These are phyloP conservation scores for Phaedon cochleariae DNA, from an alignment of 2,888 invertebrate species.

Conservation along the genomic window DNA sequence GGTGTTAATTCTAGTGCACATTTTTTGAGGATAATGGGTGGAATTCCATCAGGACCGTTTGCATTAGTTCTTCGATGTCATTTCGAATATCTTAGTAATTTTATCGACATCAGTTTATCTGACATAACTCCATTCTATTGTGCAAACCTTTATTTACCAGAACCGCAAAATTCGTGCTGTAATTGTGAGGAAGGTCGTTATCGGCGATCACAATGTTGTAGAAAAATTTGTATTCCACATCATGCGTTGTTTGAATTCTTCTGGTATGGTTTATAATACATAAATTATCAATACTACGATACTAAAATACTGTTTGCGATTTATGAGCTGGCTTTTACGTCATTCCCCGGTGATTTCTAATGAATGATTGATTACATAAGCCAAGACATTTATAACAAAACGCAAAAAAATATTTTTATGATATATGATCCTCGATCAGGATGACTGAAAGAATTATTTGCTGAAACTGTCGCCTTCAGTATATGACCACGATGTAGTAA, in stretches of 20 bases:
- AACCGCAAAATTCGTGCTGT: not conserved
- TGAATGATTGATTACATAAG: not conserved
- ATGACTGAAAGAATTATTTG: not conserved
- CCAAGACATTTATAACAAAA: not conserved
- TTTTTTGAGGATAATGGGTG: too few species aligned
- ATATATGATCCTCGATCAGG: not conserved
- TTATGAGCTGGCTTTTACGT: constrained; percentile 1
- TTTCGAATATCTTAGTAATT: not conserved
- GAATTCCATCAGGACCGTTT: not conserved
- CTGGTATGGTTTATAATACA: not conserved
- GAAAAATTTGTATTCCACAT: not conserved
- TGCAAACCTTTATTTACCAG: not conserved
- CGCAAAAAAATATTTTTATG: not conserved
- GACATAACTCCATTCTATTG: not conserved
- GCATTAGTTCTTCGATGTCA: not conserved
- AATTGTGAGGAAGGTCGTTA: not conserved
- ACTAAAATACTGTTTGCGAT: not conserved
- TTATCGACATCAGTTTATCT: not conserved
- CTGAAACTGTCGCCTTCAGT: not conserved
- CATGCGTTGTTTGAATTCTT: not conserved
- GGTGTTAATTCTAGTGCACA: too few species aligned
- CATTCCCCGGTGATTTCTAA: not conserved
- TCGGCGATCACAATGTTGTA: not conserved
- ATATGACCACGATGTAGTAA: not conserved
- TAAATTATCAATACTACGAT: not conserved